A percentile compares a stretch with the other conserved stretches of the same genome.
These are phyloP conservation scores for Chlorospingus flavigularis DNA, from an alignment of 2,797 vertebrate genomes.

Conservation along the genomic window DNA sequence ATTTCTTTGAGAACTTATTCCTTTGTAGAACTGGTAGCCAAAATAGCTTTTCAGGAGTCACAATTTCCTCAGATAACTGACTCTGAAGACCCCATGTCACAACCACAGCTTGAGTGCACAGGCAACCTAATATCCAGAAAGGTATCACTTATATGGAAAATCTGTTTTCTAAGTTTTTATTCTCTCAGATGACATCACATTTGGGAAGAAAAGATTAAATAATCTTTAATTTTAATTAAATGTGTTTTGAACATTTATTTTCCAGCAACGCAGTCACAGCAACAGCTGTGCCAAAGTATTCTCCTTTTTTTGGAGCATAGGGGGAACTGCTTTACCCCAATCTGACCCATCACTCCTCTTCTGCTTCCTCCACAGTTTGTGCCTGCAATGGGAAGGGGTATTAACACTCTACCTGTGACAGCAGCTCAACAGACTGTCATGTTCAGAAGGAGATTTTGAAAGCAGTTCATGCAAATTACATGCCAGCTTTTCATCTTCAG, in stretches of 20 bases:
- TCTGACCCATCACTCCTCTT: neutral
- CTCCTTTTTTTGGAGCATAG: neutral
- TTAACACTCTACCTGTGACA: slow-evolving; percentile 34
- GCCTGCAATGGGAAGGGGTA: slow-evolving; percentile 20
- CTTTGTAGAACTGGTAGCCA: neutral
- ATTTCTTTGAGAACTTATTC: neutral
- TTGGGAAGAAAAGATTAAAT: neutral
- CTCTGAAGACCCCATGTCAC: neutral
- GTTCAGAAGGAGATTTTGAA: slow-evolving; percentile 49
- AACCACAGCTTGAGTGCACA: neutral
- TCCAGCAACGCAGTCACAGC: neutral
- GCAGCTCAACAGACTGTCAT: slow-evolving; percentile 47
- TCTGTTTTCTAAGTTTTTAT: neutral
- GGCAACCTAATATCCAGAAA: neutral
- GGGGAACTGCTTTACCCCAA: neutral
- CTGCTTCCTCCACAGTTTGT: neutral
- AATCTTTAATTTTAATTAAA: no score
- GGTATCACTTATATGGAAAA: neutral
- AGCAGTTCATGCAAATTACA: slow-evolving; percentile 47
- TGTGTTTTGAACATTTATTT: neutral
- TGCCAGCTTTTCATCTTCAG: slow-evolving; percentile 5
- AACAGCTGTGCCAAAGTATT: neutral
- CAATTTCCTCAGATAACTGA: neutral
- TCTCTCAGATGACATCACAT: neutral
- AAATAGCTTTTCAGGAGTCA: neutral